Conservation (phyloP, 2,113 vertebrate species). For the Hipposideros armiger region DNA sequence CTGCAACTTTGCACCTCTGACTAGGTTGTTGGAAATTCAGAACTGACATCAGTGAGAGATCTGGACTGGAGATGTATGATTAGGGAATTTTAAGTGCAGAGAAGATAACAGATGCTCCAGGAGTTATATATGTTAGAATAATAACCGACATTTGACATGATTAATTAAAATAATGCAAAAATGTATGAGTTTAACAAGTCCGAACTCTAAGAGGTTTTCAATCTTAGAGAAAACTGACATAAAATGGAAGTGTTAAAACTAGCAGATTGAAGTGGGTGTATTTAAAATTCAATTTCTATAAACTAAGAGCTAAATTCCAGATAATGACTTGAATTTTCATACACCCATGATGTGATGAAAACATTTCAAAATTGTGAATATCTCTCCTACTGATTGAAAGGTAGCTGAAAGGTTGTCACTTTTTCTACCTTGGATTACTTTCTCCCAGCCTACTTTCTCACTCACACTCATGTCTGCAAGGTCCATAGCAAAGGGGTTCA, state of each 20-base stretch:
- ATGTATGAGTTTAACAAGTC: constrained; percentile 41
- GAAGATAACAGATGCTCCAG: not conserved
- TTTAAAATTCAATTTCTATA: constrained; percentile 70
- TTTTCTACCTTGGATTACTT: constrained; percentile 2
- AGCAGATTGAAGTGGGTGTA: constrained; percentile 57
- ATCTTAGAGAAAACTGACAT: constrained; percentile 41
- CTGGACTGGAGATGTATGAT: not conserved
- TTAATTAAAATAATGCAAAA: constrained; percentile 56
- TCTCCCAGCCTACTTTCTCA: constrained; percentile 20
- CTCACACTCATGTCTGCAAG: not conserved
- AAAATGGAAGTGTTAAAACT: constrained; percentile 67
- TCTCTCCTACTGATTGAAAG: constrained; percentile 19
- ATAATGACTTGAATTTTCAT: constrained; percentile 61
- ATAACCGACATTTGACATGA: constrained; percentile 43
- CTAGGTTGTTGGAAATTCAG: constrained; percentile 57
- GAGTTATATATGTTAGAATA: not conserved
- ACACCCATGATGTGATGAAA: constrained; percentile 32
- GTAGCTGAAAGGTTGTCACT: constrained; percentile 39
- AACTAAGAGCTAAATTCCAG: constrained; percentile 66
- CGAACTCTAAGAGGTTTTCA: constrained; percentile 9
- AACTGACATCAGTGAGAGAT: constrained; percentile 13
- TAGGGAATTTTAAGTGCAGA: constrained; percentile 2
- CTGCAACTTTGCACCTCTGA: constrained; percentile 50
- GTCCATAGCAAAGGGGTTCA: not conserved
- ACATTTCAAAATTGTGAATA: constrained; percentile 57